A percentile compares a stretch with the other conserved stretches of the same genome.
Evolutionary conservation across 2,113 vertebrate species (phyloP).

Genomic region (Callithrix jacchus): DNA sequence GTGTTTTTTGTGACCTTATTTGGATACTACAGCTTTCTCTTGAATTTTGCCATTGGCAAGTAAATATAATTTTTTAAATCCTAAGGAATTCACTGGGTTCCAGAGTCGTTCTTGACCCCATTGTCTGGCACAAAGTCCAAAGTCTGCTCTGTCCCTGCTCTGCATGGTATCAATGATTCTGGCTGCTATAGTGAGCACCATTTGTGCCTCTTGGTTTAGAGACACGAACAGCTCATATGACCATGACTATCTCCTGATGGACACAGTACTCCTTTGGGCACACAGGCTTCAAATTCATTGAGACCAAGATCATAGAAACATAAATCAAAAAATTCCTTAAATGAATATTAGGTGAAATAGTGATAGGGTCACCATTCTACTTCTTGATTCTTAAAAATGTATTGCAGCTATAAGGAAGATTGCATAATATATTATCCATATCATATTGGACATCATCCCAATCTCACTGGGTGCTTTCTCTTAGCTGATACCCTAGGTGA

Average conservation of each 20-base stretch:
- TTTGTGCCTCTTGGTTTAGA: not conserved
- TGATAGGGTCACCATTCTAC: not conserved
- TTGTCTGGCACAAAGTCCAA: not conserved
- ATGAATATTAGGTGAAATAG: not conserved
- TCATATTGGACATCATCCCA: not conserved
- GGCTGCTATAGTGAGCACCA: not conserved
- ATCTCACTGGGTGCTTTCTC: not conserved
- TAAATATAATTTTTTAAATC: not conserved
- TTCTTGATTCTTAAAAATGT: not conserved
- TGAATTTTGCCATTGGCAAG: not conserved
- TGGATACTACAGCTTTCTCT: not conserved
- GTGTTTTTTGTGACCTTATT: not conserved
- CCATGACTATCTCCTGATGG: not conserved
- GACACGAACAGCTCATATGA: not conserved
- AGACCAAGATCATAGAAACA: not conserved
- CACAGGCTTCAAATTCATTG: not conserved
- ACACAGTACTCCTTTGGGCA: not conserved
- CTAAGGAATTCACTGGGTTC: not conserved
- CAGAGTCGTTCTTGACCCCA: not conserved
- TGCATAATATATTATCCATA: fast-evolving
- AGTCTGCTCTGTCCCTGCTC: not conserved
- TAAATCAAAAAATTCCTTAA: not conserved
- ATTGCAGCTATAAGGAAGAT: not conserved
- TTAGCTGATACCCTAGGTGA: fast-evolving
- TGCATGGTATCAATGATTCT: not conserved